Base-by-base conservation (phyloP, 1,140 invertebrate genomes). In the Pachypsylla venusta region DNA sequence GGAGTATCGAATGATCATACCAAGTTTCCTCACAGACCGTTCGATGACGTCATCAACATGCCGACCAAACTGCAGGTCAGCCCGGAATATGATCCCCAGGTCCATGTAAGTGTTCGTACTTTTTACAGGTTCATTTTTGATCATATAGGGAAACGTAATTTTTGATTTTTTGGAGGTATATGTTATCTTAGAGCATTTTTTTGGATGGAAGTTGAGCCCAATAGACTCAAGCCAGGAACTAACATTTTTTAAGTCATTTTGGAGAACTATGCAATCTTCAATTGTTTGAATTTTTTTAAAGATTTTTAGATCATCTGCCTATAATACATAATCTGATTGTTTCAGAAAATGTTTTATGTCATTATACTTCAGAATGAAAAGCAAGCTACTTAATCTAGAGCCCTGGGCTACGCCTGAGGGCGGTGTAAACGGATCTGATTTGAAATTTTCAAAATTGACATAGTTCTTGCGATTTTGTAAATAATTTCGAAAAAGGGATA, bases 291-390 rank as follows among this genome's bases (percentile, higher is more conserved):
- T 48, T 5, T 19, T 48, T 48, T 22, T 48, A n/a, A 48, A 48
- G 5, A 48, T 48, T 48, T 48, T 48, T 5, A 48, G 42, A n/a
- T 48, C 42, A n/a, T 48, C 42, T 48, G 42, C 42, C 7, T 48
- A 48, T 48, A 48, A 48, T 7, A 48, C n/a, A n/a, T n/a, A n/a
- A 48, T 48, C 16, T 48, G 16, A 10, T n/a, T 19, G 5, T 19
- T 19, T n/a, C n/a, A n/a, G 16, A n/a, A 19, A 48, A 48, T 48
- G 16, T 19, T 5, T 48, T 5, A 48, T 22, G 42, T 48, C 42
- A 5, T n/a, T 22, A 48, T 48, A 48, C n/a, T n/a, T 48, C 16
- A 48, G 42, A 48, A 48, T 48, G 22, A 48, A 48, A n/a, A 48
- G 16, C n/a, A 48, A 48, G 22, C 42, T 48, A 22, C 42, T 48